A percentile compares a stretch with the other conserved stretches of the same genome.
Evolutionary conservation across 2,113 vertebrate genomes (phyloP).

Genomic region (Halichoeres trimaculatus): DNA sequence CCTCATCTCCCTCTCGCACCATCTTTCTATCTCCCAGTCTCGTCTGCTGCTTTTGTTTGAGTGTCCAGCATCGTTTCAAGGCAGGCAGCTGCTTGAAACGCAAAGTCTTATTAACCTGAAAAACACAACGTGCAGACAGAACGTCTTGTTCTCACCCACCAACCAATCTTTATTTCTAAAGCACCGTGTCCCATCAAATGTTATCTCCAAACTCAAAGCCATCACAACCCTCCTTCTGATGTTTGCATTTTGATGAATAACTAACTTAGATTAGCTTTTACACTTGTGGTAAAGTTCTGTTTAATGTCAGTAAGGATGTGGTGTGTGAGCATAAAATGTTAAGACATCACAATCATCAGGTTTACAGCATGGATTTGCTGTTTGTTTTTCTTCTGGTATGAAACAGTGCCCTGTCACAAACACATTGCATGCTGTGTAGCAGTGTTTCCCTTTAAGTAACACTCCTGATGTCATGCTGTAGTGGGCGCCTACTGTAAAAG

Average conservation of each 20-base stretch:
- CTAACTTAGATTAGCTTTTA: background rate
- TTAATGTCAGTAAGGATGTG: background rate
- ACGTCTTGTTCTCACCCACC: no score
- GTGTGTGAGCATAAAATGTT: conserved; percentile 18
- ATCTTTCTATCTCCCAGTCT: background rate
- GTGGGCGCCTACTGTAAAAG: conserved; percentile 27
- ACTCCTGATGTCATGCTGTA: conserved; percentile 39
- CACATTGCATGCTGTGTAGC: background rate
- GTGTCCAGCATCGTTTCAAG: background rate
- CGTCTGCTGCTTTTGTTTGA: background rate
- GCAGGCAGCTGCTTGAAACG: background rate
- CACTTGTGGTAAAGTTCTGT: background rate
- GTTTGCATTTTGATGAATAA: no score
- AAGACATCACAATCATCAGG: background rate
- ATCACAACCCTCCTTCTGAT: no score
- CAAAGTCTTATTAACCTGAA: no score
- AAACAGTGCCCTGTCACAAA: background rate
- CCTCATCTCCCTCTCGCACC: background rate
- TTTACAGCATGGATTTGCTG: background rate
- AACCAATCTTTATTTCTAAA: no score
- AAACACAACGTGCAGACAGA: no score
- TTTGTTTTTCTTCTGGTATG: background rate
- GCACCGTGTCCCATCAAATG: no score
- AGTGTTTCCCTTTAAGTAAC: conserved; percentile 16
- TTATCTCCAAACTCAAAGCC: no score